A percentile compares a stretch with the other conserved stretches of the same genome.
phyloP scores from a whole-genome alignment of 2,113 vertebrate species.

The Leptobrachium leishanense region DNA sequence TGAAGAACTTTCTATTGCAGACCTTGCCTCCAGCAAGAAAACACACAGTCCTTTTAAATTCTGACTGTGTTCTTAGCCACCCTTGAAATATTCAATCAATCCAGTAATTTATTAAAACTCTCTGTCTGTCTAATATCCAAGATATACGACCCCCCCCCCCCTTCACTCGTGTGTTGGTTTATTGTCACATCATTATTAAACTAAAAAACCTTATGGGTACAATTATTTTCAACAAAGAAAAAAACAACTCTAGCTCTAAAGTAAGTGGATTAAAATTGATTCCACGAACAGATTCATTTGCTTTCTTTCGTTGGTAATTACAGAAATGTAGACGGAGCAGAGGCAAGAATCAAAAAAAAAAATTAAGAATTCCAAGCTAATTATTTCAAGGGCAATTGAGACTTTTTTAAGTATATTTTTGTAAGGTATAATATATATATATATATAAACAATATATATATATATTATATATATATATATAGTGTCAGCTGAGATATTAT shows the following conservation, averaged over 20 bases:
- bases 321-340: slow-evolving; percentile 9
- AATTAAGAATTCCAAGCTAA: background rate
- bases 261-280: slow-evolving; percentile 50
- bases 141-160: slow-evolving; percentile 10
- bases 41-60: slow-evolving; percentile 26
- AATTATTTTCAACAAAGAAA: slow-evolving; percentile 24
- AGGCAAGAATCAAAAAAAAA: slow-evolving; percentile 15
- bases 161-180: slow-evolving; percentile 20
- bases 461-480: too few species aligned
- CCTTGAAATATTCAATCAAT: slow-evolving; percentile 43
- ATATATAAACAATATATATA: too few species aligned
- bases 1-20: slow-evolving; percentile 15
- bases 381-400: slow-evolving; percentile 23
- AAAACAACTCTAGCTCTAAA: slow-evolving; percentile 18
- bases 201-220: slow-evolving; percentile 31
- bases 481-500: too few species aligned
- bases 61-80: slow-evolving; percentile 17
- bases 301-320: slow-evolving; percentile 27
- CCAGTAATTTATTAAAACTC: slow-evolving; percentile 44
- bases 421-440: too few species aligned
- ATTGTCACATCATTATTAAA: slow-evolving; percentile 36
- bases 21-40: slow-evolving; percentile 29
- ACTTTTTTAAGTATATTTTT: too few species aligned
- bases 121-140: slow-evolving; percentile 26
- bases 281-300: slow-evolving; percentile 34